Evolutionary conservation across 2,113 vertebrate species (phyloP).

Genomic region (Tinamus guttatus): DNA sequence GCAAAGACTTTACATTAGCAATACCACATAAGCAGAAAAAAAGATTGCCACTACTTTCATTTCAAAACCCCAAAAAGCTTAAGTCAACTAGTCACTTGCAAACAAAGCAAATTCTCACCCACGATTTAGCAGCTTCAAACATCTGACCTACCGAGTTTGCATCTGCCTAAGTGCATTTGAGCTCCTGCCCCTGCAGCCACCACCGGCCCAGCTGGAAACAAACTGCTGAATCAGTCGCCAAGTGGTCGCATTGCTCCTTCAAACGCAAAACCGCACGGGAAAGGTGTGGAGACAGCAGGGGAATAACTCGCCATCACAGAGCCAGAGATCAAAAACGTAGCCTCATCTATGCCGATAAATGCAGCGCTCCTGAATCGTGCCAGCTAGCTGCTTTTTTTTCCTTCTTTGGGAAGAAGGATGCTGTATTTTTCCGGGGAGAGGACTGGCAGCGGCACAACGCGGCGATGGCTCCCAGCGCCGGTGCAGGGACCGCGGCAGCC

Average conservation of each 20-base stretch:
- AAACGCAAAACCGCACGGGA: constrained; percentile 7
- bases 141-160: constrained; percentile 23
- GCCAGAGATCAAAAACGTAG: rapidly evolving
- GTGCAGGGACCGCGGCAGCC: neutral
- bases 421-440: neutral
- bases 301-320: neutral
- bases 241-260: neutral
- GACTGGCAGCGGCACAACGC: neutral
- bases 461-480: rapidly evolving
- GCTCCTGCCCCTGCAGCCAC: neutral
- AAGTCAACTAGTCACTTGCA: neutral
- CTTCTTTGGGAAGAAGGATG: neutral
- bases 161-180: neutral
- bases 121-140: constrained; percentile 37
- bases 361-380: neutral
- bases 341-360: neutral
- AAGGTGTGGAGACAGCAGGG: neutral
- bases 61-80: constrained; percentile 31
- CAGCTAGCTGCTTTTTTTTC: neutral
- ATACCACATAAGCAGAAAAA: neutral
- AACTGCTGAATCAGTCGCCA: constrained; percentile 35
- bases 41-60: neutral
- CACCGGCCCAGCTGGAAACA: neutral
- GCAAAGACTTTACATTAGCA: neutral
- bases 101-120: constrained; percentile 60